Percentiles rank a stretch among this genome's conserved stretches.
phyloP scores from a whole-genome alignment of 2,797 vertebrate genomes.

The Enteromius trimaculatus region DNA sequence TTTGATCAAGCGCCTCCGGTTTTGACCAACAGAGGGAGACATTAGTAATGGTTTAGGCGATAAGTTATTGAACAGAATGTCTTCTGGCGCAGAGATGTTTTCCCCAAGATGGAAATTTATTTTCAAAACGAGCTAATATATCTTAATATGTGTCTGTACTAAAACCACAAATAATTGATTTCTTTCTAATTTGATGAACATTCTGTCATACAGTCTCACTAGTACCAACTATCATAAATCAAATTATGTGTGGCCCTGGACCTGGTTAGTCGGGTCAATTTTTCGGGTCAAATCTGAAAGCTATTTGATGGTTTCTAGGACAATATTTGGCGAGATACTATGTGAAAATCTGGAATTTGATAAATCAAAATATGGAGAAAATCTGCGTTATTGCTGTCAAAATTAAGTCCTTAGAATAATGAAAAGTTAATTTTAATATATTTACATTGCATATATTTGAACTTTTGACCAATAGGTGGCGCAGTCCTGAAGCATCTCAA shows the following conservation, averaged over 20 bases:
- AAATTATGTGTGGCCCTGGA: too few relatives aligned
- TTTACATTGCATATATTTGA: neutral
- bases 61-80: neutral
- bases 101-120: neutral
- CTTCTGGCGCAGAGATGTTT: neutral
- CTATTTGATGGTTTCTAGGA: too few relatives aligned
- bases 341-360: too few relatives aligned
- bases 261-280: too few relatives aligned
- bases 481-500: neutral
- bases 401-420: too few relatives aligned
- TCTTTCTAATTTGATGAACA: neutral
- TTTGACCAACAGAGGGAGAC: slow-evolving; percentile 46
- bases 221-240: neutral
- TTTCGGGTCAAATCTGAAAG: too few relatives aligned
- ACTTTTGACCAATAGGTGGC: neutral
- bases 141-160: neutral
- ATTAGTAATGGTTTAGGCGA: neutral
- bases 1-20: neutral
- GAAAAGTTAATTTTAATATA: too few relatives aligned
- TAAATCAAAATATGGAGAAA: too few relatives aligned
- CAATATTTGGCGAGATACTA: too few relatives aligned
- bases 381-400: too few relatives aligned
- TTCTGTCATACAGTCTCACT: neutral
- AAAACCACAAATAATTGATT: neutral
- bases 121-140: neutral